Evolutionary conservation across 2,113 vertebrate genomes (phyloP).

Genomic region (Pardalotus punctatus): DNA sequence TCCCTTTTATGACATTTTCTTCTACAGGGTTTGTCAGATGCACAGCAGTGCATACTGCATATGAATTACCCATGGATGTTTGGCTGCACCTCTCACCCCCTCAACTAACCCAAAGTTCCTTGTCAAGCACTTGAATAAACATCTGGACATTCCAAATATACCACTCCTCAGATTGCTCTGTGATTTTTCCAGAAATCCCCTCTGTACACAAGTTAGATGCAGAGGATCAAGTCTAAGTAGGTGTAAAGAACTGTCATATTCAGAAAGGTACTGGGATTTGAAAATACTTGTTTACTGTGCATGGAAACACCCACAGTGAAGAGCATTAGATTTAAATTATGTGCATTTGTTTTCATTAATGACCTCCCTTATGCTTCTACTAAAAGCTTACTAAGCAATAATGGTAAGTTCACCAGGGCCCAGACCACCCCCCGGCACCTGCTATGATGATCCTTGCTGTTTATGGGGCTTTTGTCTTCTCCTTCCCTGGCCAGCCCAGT

Average conservation of each 20-base stretch:
- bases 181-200: not conserved
- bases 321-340: not conserved
- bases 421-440: not conserved
- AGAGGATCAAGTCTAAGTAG: not conserved
- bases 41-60: accelerated
- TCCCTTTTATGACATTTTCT: not conserved
- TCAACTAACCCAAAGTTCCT: not conserved
- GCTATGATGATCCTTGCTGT: not conserved
- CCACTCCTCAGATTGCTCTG: not conserved
- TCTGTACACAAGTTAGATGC: not conserved
- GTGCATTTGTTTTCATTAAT: not conserved
- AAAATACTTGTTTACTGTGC: not conserved
- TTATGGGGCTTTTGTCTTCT: not conserved
- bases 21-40: not conserved
- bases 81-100: not conserved
- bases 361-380: not conserved
- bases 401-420: not conserved
- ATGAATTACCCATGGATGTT: not conserved
- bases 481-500: not conserved
- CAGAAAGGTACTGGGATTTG: not conserved
- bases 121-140: not conserved
- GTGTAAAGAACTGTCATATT: not conserved
- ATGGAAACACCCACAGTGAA: not conserved
- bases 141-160: not conserved
- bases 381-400: not conserved